Conservation (phyloP, 2,888 invertebrate species). For the Strigamia crassipes region DNA sequence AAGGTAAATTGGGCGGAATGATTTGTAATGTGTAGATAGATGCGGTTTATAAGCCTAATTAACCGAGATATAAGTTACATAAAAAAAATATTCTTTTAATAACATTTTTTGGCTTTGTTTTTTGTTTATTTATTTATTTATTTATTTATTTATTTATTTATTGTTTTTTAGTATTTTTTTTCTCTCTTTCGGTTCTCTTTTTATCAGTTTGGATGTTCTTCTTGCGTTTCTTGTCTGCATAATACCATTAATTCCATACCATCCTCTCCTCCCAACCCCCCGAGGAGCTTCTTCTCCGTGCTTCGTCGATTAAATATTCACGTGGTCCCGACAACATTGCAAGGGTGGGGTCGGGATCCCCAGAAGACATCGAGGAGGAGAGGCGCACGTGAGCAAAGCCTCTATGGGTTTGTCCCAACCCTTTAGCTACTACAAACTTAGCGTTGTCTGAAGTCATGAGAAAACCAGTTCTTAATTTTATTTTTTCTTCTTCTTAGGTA, state of each 20-base stretch:
- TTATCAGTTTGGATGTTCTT: conserved; percentile 31
- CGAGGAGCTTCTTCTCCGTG: conserved; percentile 40
- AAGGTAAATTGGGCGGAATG: conserved; percentile 31
- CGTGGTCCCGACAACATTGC: conserved; percentile 42
- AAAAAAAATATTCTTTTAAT: not conserved
- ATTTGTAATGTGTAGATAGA: not conserved
- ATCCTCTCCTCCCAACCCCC: conserved; percentile 27
- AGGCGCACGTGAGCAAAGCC: conserved; percentile 40
- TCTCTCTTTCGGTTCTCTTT: not conserved
- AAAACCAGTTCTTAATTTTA: not conserved
- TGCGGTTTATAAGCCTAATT: not conserved
- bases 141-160: not conserved
- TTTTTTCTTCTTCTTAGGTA: not conserved
- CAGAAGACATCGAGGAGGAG: conserved; percentile 29
- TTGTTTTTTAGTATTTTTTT: too few species aligned
- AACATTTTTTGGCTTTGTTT: not conserved
- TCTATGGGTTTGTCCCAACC: conserved; percentile 27
- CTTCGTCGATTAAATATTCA: conserved; percentile 42
- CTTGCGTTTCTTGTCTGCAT: conserved; percentile 28
- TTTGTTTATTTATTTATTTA: not conserved
- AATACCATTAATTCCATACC: conserved; percentile 38
- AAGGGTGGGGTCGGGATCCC: conserved; percentile 40
- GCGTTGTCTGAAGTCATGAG: not conserved
- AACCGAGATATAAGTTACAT: not conserved
- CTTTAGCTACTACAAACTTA: not conserved